phyloP scores from a whole-genome alignment of 2,113 vertebrate species.

The Prietella phreatophila region DNA sequence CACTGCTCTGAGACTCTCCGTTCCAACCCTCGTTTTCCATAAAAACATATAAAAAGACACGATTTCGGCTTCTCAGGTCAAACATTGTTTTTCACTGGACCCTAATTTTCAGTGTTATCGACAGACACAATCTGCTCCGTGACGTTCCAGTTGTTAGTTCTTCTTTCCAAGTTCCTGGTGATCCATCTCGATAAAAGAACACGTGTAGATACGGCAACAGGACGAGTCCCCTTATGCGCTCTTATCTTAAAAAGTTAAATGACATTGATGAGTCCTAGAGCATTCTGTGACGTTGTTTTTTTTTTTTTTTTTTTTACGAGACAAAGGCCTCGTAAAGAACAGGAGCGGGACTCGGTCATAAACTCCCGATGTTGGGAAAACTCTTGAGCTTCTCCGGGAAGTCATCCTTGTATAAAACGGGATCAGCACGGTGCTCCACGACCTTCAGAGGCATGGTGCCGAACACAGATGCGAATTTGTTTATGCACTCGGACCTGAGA shows the following conservation, averaged over 20 bases:
- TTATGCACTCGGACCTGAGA: constrained; percentile 95
- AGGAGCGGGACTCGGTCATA: constrained; percentile 67
- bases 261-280: constrained; percentile 4
- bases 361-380: constrained; percentile 97
- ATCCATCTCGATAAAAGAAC: neutral
- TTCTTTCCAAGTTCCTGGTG: constrained; percentile 17
- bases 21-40: neutral
- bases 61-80: neutral
- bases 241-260: neutral
- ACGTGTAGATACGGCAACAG: neutral
- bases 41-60: neutral
- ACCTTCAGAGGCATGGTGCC: constrained; percentile 98
- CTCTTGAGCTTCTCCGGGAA: constrained; percentile 98
- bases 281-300: neutral
- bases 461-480: constrained; percentile 96
- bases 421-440: constrained; percentile 95
- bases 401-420: constrained; percentile 97
- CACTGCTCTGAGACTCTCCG: neutral
- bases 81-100: neutral
- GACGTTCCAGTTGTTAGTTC: neutral
- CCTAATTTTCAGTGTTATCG: constrained; percentile 2
- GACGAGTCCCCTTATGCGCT: neutral
- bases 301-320: neutral
- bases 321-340: constrained; percentile 23
- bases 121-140: neutral